Percentiles rank a stretch among this genome's conserved stretches.
These are phyloP conservation scores for Leptinotarsa rubiginosa DNA, from an alignment of 2,888 invertebrate genomes.

Conservation along the genomic window DNA sequence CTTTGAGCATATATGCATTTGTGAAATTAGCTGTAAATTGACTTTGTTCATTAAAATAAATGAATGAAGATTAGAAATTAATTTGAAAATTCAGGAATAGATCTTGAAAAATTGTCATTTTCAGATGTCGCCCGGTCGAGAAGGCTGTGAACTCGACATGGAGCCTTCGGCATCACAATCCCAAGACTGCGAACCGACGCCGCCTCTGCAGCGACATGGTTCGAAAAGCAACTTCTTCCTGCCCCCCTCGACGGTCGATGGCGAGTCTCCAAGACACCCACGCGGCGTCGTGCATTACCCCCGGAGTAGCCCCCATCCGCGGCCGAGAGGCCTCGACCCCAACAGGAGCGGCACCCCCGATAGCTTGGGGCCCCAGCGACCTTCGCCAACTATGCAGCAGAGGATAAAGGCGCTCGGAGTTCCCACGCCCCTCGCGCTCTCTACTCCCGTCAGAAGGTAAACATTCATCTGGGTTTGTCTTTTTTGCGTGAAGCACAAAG, in stretches of 20 bases:
- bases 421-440: constrained; percentile 88
- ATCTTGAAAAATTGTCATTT: constrained; percentile 34
- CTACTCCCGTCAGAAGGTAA: constrained; percentile 89
- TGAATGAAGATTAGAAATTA: no score
- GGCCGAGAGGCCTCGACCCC: constrained; percentile 76
- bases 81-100: no score
- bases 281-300: constrained; percentile 69
- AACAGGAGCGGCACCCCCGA: constrained; percentile 66
- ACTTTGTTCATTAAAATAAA: no score
- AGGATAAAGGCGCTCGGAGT: constrained; percentile 90
- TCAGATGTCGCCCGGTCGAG: constrained; percentile 86
- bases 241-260: constrained; percentile 67
- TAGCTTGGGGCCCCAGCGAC: constrained; percentile 66
- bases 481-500: not conserved
- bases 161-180: constrained; percentile 92
- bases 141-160: constrained; percentile 85
- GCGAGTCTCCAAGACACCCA: constrained; percentile 66
- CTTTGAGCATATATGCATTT: no score
- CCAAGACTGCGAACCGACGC: constrained; percentile 93
- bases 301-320: constrained; percentile 84
- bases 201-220: constrained; percentile 85
- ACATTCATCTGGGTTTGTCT: not conserved
- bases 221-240: constrained; percentile 90
- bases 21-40: no score
- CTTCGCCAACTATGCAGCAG: constrained; percentile 90